Evolutionary conservation across 1,140 invertebrate species (phyloP), one percentile per base, ranked within the genome.

Genomic region (Penaeus chinensis): DNA sequence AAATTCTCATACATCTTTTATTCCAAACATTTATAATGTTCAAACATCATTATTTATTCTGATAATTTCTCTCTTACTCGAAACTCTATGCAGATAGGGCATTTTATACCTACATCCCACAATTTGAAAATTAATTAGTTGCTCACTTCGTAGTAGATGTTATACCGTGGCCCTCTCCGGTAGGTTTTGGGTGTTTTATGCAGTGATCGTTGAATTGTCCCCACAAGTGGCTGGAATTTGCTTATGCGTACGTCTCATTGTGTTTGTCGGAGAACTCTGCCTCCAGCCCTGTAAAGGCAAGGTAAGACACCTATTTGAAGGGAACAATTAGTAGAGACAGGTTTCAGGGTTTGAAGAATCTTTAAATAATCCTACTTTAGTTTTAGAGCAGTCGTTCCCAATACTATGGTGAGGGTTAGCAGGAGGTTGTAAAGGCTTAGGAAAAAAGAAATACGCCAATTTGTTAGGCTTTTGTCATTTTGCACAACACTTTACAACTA

Each of bases 131-230:
- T 60, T 32, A 61, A 77, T 27, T 20, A 85, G 63, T 42, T 76
- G 61, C 47, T 77, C 69, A 22, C 71, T 62, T 54, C 5, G 37
- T 20, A 71, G 8, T 63, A 42, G 60, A 19, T 19, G 62, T 18
- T 47, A 60, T 27, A 82, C n/a, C 62, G 60, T 47, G 62, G 42
- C 66, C 27, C 62, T 71, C n/a, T 42, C 37, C 69, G 69, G 69
- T 74, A 74, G 69, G 69, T 74, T 74, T 74, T 74, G 69, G 69
- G 69, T 74, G 69, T 74, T 74, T 74, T 74, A 74, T 74, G 69
- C 69, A 32, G 69, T 74, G 69, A 74, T 74, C 37, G 69, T 74
- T 74, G 69, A 74, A 74, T 37, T 74, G 69, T 74, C 69, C 22
- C 69, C 69, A 32, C 69, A 74, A 74, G 69, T 37, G n/a, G 69